A percentile compares a stretch with the other conserved stretches of the same genome.
These are phyloP conservation scores for Vollenhovia emeryi DNA, from an alignment of 1,140 invertebrate genomes.

Conservation along the genomic window DNA sequence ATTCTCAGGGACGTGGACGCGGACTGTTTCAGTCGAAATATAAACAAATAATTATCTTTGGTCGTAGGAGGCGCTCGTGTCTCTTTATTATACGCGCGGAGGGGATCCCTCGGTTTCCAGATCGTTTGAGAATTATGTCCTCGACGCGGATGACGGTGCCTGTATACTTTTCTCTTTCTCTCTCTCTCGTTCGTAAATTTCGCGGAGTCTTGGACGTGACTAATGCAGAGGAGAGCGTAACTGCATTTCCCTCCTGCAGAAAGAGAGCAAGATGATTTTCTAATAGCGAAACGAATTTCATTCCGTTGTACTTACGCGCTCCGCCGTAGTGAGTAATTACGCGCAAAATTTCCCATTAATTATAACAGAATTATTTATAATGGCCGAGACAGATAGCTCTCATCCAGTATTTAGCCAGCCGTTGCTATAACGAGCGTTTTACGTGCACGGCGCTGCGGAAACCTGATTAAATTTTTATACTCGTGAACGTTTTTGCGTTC, in stretches of 20 bases:
- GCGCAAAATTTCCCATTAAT: conserved; percentile 57
- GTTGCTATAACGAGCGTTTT: conserved; percentile 46
- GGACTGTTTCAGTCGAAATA: not conserved
- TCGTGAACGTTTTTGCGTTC: not conserved
- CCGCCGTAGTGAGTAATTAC: conserved; percentile 41
- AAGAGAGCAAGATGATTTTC: conserved; percentile 53
- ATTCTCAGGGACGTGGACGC: not conserved
- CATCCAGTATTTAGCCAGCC: conserved; percentile 38
- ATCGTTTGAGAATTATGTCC: conserved; percentile 1
- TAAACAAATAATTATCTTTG: not conserved
- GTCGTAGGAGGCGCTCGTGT: not conserved
- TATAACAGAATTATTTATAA: conserved; percentile 58
- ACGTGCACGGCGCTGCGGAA: conserved; percentile 22
- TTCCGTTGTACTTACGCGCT: conserved; percentile 7
- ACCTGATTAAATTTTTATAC: conserved; percentile 46
- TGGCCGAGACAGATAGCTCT: conserved; percentile 30
- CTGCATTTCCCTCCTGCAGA: not conserved
- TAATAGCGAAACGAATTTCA: conserved; percentile 52
- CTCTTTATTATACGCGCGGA: not conserved
- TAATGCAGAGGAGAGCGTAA: conserved; percentile 1
- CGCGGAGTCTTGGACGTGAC: not conserved
- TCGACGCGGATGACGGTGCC: no score
- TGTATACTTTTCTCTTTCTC: not conserved
- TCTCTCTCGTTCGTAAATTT: conserved; percentile 1
- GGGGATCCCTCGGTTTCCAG: not conserved